Conservation (phyloP, 2,888 invertebrate genomes). For the Archaeoteleia sp. region DNA sequence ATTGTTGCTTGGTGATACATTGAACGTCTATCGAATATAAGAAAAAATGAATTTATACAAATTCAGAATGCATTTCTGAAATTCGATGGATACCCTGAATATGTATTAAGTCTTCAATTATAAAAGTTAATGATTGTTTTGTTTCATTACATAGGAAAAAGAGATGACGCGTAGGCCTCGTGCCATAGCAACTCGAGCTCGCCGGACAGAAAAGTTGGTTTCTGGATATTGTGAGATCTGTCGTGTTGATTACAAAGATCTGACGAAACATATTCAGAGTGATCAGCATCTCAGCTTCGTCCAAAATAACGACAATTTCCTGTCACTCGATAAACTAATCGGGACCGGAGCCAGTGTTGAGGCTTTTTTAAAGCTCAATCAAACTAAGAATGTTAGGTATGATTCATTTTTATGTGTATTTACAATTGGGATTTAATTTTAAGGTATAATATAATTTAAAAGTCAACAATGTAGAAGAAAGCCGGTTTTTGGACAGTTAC, state of each 20-base stretch:
- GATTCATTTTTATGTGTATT: slow-evolving; percentile 29
- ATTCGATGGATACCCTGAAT: too few relatives aligned
- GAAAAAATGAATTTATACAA: too few relatives aligned
- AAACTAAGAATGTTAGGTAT: slow-evolving; percentile 72
- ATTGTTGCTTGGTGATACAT: neutral
- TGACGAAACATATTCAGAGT: slow-evolving; percentile 83
- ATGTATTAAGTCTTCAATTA: neutral
- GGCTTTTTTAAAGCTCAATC: slow-evolving; percentile 80
- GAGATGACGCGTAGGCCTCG: slow-evolving; percentile 75
- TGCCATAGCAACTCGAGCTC: slow-evolving; percentile 69
- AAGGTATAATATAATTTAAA: too few relatives aligned
- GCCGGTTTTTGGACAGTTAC: too few relatives aligned
- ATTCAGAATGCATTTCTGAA: too few relatives aligned
- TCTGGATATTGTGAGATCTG: slow-evolving; percentile 88
- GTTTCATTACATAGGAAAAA: slow-evolving; percentile 65
- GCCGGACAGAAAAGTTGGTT: slow-evolving; percentile 71
- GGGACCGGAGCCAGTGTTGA: slow-evolving; percentile 81
- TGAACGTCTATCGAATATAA: neutral
- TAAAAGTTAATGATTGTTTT: slow-evolving; percentile 10
- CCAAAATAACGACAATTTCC: slow-evolving; percentile 84
- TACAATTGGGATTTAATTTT: too few relatives aligned
- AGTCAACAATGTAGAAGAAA: too few relatives aligned
- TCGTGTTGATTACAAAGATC: slow-evolving; percentile 83
- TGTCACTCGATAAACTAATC: slow-evolving; percentile 84
- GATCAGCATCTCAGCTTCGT: slow-evolving; percentile 85